phyloP scores from a whole-genome alignment of 2,797 vertebrate genomes.

The Apogon hyalosoma region DNA sequence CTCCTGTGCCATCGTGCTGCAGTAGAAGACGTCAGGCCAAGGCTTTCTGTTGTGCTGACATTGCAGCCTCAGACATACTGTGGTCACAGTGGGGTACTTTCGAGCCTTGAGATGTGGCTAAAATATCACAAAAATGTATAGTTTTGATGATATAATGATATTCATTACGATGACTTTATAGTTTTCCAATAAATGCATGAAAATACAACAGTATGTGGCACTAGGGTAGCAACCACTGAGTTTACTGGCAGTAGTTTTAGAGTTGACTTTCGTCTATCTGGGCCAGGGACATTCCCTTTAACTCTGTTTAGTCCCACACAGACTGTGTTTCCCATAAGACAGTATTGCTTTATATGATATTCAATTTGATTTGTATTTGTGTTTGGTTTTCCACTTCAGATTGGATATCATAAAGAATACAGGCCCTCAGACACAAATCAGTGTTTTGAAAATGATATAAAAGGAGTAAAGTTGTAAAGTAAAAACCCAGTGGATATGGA shows the following conservation, averaged over 20 bases:
- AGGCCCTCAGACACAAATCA: constrained; percentile 28
- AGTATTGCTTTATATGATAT: constrained; percentile 41
- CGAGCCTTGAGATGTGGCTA: constrained; percentile 22
- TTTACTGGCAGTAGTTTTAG: constrained; percentile 39
- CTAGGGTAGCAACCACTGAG: constrained; percentile 25
- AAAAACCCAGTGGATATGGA: constrained; percentile 29
- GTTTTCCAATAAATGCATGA: constrained; percentile 36
- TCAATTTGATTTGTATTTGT: constrained; percentile 55
- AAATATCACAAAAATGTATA: constrained; percentile 41
- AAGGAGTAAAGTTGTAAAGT: constrained; percentile 34
- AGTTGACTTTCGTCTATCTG: constrained; percentile 27
- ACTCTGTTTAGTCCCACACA: constrained; percentile 36
- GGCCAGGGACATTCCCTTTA: constrained; percentile 27
- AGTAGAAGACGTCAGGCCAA: constrained; percentile 29
- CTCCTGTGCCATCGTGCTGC: constrained; percentile 15
- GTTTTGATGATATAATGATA: constrained; percentile 34
- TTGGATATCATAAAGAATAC: constrained; percentile 31
- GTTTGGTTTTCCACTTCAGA: constrained; percentile 51
- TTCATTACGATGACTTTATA: constrained; percentile 36
- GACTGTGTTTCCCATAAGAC: constrained; percentile 42
- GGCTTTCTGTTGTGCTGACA: constrained; percentile 45
- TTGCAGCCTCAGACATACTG: constrained; percentile 47
- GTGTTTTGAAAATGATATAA: constrained; percentile 46
- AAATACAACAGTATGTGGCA: constrained; percentile 36
- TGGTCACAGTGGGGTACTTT: constrained; percentile 30